These are phyloP conservation scores for Acanthosepion esculentum DNA, from an alignment of 2,888 invertebrate species.

Conservation along the genomic window DNA sequence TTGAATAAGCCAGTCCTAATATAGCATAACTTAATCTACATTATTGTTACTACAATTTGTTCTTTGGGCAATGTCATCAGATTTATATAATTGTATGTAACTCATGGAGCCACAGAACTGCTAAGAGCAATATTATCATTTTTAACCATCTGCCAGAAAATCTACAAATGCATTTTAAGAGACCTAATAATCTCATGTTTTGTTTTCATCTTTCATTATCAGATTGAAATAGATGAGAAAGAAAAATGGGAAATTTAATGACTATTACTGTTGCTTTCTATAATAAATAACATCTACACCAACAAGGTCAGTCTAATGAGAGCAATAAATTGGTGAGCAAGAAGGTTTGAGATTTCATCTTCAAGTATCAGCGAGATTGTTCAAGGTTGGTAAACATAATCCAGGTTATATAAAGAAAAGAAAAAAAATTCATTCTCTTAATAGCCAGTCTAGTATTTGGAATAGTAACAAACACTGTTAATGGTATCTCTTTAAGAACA, in stretches of 20 bases:
- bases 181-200: not conserved
- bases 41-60: not conserved
- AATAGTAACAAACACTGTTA: too few species aligned
- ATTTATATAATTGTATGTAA: too few species aligned
- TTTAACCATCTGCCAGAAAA: not conserved
- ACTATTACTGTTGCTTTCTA: not conserved
- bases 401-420: not conserved
- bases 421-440: not conserved
- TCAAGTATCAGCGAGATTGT: too few species aligned
- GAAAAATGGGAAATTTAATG: not conserved
- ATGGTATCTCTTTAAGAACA: too few species aligned
- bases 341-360: too few species aligned
- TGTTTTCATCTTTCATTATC: not conserved
- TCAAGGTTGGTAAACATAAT: not conserved
- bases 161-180: not conserved
- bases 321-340: too few species aligned
- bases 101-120: not conserved
- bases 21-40: not conserved
- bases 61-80: too few species aligned
- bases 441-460: not conserved
- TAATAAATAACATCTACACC: not conserved
- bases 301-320: not conserved
- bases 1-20: not conserved
- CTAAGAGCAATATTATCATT: not conserved
- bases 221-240: not conserved